Base-by-base conservation (phyloP, 2,888 invertebrate species). In the Copidosoma aretas region DNA sequence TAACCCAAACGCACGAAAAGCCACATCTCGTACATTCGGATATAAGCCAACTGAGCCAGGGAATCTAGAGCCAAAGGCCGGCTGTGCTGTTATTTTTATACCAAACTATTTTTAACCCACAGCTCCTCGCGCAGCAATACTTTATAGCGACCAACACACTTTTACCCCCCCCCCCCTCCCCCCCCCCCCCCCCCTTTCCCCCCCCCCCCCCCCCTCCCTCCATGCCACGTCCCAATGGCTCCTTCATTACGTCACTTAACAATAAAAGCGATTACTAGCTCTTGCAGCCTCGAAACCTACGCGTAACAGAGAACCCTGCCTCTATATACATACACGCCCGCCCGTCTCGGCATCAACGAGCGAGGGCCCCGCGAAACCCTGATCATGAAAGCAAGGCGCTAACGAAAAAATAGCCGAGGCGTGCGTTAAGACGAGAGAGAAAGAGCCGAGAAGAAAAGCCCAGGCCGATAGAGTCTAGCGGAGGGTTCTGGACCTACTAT, bases 31-130 rank as follows among this genome's bases (percentile, higher is more conserved):
- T 41, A 14, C 41, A 41, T 14, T n/a, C n/a, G n/a, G n/a, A n/a
- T n/a, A n/a, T n/a, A 41, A 14, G 41, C 41, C 41, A n/a, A n/a
- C n/a, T n/a, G n/a, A n/a, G n/a, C n/a, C 32, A 32, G 32, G 8
- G 43, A 46, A 46, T 2, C 8, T 2, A 46, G 17, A 46, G 43
- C 15, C 15, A 46, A 41, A 12, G 17, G 32, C 25, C 46, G n/a
- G 17, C 15, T 41, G 41, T 41, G 8, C 41, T 41, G 58, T 21
- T 66, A 60, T 66, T 60, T 32, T 32, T 66, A 60, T 58, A 67
- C 52, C 32, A 21, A 14, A n/a, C 67, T 67, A 67, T 62, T 62
- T 62, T 58, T 67, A 67, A 25, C 62, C 17, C 32, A 12, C 25
- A 15, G 49, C 63, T n/a, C n/a, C n/a, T n/a, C n/a, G n/a, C n/a